Conservation (phyloP, 2,113 vertebrate species). For the Anhinga anhinga region DNA sequence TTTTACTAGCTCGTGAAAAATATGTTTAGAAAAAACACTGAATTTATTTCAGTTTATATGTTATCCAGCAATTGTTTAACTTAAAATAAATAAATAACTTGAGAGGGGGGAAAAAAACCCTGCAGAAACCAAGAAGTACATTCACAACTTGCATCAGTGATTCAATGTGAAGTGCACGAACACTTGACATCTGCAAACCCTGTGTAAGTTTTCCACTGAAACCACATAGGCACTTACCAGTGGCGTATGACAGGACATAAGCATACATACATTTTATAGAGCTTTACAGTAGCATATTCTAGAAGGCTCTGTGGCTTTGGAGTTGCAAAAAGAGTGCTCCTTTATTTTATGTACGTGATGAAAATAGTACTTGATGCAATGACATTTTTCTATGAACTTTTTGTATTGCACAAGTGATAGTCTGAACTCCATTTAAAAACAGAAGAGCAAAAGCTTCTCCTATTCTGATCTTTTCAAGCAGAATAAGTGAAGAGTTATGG, state of each 20-base stretch:
- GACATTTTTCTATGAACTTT: conserved; percentile 2
- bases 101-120: background rate
- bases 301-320: background rate
- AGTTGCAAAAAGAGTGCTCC: background rate
- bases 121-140: background rate
- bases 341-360: background rate
- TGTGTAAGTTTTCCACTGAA: background rate
- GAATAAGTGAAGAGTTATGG: conserved; percentile 54
- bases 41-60: background rate
- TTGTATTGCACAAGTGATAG: background rate
- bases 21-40: fast-evolving
- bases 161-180: background rate
- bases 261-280: background rate
- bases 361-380: background rate
- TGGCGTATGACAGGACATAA: background rate
- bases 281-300: background rate
- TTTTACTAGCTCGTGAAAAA: background rate
- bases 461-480: conserved; percentile 60
- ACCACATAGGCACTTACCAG: background rate
- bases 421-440: conserved; percentile 4
- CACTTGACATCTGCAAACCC: no score
- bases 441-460: conserved; percentile 11
- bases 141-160: background rate
- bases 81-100: background rate
- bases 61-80: background rate